Evolutionary conservation across 1,140 invertebrate species (phyloP), one percentile per base, ranked within the genome.

Genomic region (Saxidomus purpurata): DNA sequence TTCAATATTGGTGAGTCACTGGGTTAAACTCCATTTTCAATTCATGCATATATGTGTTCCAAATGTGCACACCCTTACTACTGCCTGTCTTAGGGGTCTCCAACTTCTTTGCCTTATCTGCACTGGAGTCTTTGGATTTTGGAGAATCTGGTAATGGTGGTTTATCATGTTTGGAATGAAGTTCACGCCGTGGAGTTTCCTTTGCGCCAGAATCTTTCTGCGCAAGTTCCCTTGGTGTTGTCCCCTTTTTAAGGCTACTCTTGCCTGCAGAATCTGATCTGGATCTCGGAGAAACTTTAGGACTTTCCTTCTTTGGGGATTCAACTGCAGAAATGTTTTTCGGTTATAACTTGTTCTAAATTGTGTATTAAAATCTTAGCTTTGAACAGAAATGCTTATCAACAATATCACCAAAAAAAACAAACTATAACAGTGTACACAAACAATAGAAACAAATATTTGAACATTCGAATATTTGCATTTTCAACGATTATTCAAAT

Each of bases 111-210:
- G 25, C 11, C 47, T 79, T 79, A 31, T 79, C 76, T 34, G 34
- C 22, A 40, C 31, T 71, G 17, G 34, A 38, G 13, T 79, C 76
- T 31, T 79, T 79, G 19, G 76, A 59, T 38, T 38, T 85, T 52
- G 82, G 82, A 4, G 82, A 69, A 9, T 85, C 82, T 47, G 82
- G 82, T 34, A 69, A 47, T 19, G 82, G 82, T 22, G 82, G 82
- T n/a, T 85, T 85, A 22, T 85, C 82, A 85, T 71, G 38, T 52
- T 28, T 71, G 0, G 82, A 19, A 49, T 28, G 13, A 1, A 8
- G n/a, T 69, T 85, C 82, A 38, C 63, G 59, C 36, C 82, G 49
- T 52, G 82, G 82, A 3, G 82, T 85, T 34, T 52, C 67, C 49
- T 71, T 71, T 13, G 63, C 4, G 0, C 43, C 59, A 1, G 76